Evolutionary conservation across 2,888 invertebrate genomes (phyloP).

Genomic region (Tyria jacobaeae): DNA sequence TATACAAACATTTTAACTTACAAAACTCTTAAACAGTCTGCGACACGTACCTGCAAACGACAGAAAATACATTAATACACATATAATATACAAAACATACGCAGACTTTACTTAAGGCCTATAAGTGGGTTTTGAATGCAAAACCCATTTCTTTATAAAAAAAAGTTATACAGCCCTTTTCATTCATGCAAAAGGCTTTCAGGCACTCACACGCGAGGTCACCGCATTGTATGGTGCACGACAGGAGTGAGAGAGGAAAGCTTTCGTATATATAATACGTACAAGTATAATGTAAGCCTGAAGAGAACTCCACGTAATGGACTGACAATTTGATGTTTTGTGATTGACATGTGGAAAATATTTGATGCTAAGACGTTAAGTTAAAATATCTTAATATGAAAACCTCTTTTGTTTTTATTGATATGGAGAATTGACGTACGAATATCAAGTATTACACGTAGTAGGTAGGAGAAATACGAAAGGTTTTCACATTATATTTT

Average conservation of each 20-base stretch:
- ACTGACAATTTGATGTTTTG: slow-evolving; percentile 28
- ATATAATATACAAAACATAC: slow-evolving; percentile 7
- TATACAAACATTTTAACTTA: slow-evolving; percentile 3
- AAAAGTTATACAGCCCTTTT: slow-evolving; percentile 64
- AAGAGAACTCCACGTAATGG: slow-evolving; percentile 23
- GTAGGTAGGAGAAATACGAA: no score
- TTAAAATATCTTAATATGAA: background rate
- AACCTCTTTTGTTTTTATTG: background rate
- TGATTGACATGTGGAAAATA: slow-evolving; percentile 22
- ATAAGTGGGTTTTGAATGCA: slow-evolving; percentile 50
- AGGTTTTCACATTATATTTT: no score
- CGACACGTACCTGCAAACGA: slow-evolving; percentile 40
- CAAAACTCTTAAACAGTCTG: background rate
- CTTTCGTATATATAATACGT: slow-evolving; percentile 27
- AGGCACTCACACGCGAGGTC: slow-evolving; percentile 51
- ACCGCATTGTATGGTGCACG: slow-evolving; percentile 47
- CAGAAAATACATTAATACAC: slow-evolving; percentile 42
- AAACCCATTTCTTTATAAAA: slow-evolving; percentile 53
- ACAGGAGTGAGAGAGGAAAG: slow-evolving; percentile 34
- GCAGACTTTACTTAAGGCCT: slow-evolving; percentile 42
- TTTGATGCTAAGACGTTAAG: slow-evolving; percentile 7
- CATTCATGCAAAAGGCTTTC: slow-evolving; percentile 67
- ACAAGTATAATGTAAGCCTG: slow-evolving; percentile 27
- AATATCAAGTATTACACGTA: background rate
- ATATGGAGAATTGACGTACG: background rate